Evolutionary conservation across 2,888 invertebrate genomes (phyloP).

Genomic region (Scaptomyza tumidula): DNA sequence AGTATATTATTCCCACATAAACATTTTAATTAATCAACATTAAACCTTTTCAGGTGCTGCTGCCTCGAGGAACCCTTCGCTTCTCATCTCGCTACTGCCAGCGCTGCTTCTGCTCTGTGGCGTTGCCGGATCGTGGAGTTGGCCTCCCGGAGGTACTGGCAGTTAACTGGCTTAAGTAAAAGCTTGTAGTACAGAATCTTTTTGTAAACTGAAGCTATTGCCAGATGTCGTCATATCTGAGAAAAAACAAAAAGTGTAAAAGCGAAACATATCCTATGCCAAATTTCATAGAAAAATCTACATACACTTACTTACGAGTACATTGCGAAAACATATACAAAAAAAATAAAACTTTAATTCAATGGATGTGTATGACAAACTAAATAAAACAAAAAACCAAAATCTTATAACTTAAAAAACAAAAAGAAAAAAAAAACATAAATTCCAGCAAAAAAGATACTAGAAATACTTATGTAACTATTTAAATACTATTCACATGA

Average conservation of each 20-base stretch:
- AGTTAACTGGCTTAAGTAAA: slow-evolving; percentile 68
- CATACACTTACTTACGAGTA: slow-evolving; percentile 35
- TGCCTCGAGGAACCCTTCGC: slow-evolving; percentile 50
- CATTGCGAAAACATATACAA: slow-evolving; percentile 43
- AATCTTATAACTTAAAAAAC: slow-evolving; percentile 41
- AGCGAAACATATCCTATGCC: slow-evolving; percentile 79
- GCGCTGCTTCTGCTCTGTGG: slow-evolving; percentile 56
- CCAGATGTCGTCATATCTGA: slow-evolving; percentile 12
- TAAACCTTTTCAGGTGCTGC: slow-evolving; percentile 45
- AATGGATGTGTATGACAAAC: slow-evolving; percentile 50
- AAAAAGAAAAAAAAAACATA: background rate
- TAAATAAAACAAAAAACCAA: slow-evolving; percentile 16
- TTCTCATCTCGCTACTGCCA: slow-evolving; percentile 50
- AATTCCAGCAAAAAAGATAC: slow-evolving; percentile 18
- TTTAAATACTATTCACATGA: slow-evolving; percentile 31
- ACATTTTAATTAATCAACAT: background rate
- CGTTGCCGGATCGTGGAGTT: slow-evolving; percentile 38
- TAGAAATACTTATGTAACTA: slow-evolving; percentile 42
- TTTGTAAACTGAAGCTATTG: slow-evolving; percentile 1
- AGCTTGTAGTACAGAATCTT: no score
- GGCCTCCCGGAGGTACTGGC: slow-evolving; percentile 42
- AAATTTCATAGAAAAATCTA: slow-evolving; percentile 74
- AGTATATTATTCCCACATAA: background rate
- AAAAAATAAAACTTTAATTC: slow-evolving; percentile 28
- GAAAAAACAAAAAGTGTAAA: slow-evolving; percentile 37